Evolutionary conservation across 2,797 vertebrate genomes (phyloP).

Genomic region (Neostethus bicornis): DNA sequence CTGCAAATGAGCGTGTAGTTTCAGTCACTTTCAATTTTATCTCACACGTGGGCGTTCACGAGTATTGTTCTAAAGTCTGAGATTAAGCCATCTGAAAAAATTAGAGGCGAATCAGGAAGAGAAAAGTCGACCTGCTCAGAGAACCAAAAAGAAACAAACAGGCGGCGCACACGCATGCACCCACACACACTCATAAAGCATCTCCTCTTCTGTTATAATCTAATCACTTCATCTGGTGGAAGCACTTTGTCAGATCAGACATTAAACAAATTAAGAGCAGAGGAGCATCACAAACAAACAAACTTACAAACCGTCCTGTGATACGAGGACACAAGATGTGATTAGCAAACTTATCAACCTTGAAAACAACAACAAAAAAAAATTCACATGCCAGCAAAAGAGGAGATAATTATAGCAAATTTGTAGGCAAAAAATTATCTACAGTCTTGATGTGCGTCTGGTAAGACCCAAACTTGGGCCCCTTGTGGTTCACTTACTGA

Average conservation of each 20-base stretch:
- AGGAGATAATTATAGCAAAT: background rate
- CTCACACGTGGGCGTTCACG: background rate
- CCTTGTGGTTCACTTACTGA: no score
- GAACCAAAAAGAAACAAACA: constrained; percentile 4
- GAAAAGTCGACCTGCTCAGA: background rate
- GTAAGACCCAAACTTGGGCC: no score
- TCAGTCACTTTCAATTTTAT: background rate
- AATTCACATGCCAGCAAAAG: background rate
- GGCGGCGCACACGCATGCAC: background rate
- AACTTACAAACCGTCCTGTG: background rate
- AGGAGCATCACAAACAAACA: background rate
- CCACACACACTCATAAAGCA: background rate
- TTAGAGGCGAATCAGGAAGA: background rate
- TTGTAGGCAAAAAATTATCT: background rate
- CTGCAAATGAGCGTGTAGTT: background rate
- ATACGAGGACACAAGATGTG: background rate
- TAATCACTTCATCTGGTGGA: background rate
- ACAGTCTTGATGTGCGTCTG: background rate
- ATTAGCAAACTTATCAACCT: background rate
- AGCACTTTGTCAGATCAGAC: background rate
- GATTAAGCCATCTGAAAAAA: background rate
- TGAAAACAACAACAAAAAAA: background rate
- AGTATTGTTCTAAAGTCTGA: background rate
- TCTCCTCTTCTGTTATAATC: background rate
- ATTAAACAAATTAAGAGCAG: background rate